A percentile compares a stretch with the other conserved stretches of the same genome.
phyloP scores from a whole-genome alignment of 2,888 invertebrate species.

The Encarsia formosa region DNA sequence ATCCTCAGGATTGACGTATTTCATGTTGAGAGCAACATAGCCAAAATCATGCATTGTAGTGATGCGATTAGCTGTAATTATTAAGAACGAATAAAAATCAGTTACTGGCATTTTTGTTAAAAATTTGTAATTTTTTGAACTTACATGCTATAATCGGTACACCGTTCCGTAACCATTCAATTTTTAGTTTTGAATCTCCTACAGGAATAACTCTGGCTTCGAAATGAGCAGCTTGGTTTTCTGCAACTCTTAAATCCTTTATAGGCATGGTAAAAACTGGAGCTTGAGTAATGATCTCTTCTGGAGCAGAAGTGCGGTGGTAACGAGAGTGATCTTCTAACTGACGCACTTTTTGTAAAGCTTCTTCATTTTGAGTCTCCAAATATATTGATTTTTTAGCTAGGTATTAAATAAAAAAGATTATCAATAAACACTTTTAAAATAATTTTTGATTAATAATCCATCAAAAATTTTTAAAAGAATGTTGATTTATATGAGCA shows the following conservation, averaged over 20 bases:
- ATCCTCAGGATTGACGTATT: slow-evolving; percentile 91
- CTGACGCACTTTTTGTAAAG: slow-evolving; percentile 73
- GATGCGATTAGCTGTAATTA: slow-evolving; percentile 70
- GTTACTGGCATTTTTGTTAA: slow-evolving; percentile 7
- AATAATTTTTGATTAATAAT: background rate
- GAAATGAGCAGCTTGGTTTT: slow-evolving; percentile 90
- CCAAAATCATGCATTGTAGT: slow-evolving; percentile 98
- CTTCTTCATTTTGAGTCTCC: slow-evolving; percentile 85
- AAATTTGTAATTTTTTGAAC: slow-evolving; percentile 37
- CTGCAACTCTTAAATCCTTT: slow-evolving; percentile 78
- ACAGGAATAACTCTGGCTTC: slow-evolving; percentile 92
- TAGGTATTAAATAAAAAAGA: slow-evolving; percentile 35
- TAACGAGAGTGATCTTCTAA: slow-evolving; percentile 76
- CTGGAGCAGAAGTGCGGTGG: slow-evolving; percentile 69
- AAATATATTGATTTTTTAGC: slow-evolving; percentile 77
- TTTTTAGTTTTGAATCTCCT: slow-evolving; percentile 86
- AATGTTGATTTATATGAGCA: no score
- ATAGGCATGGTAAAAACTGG: slow-evolving; percentile 91
- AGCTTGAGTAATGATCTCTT: slow-evolving; percentile 78
- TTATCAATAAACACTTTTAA: slow-evolving; percentile 14
- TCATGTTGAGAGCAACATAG: slow-evolving; percentile 92
- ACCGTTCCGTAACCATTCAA: slow-evolving; percentile 91
- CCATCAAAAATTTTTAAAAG: background rate
- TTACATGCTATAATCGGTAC: slow-evolving; percentile 85
- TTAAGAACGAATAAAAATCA: slow-evolving; percentile 2